A percentile compares a stretch with the other conserved stretches of the same genome.
Conservation (phyloP, 2,888 invertebrate species). For the Zaprionus bogoriensis region DNA sequence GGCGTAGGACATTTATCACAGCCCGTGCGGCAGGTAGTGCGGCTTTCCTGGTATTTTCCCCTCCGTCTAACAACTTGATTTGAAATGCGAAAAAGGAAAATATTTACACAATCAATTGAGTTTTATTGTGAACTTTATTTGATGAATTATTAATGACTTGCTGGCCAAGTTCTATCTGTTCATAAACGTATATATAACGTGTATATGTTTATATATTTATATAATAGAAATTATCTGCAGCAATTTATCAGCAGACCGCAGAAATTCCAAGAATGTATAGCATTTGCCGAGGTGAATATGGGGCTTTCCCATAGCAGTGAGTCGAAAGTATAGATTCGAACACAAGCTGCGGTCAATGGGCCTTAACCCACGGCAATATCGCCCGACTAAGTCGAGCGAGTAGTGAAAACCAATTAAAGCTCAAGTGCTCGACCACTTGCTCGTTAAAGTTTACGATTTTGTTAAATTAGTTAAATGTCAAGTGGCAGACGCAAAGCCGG, state of each 20-base stretch:
- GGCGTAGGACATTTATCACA: constrained; percentile 59
- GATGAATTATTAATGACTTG: constrained; percentile 72
- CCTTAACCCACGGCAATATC: constrained; percentile 2
- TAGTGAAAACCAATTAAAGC: not conserved
- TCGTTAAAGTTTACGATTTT: constrained; percentile 33
- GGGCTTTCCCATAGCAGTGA: not conserved
- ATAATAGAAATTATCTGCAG: constrained; percentile 22
- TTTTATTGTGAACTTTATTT: constrained; percentile 69
- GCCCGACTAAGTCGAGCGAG: no score
- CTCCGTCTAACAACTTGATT: constrained; percentile 17
- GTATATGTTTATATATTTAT: constrained; percentile 27
- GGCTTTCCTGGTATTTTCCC: constrained; percentile 7
- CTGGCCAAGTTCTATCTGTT: not conserved
- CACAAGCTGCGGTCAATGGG: constrained; percentile 30
- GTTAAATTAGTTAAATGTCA: no score
- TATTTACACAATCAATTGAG: constrained; percentile 76
- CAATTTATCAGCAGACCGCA: constrained; percentile 41
- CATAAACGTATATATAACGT: not conserved
- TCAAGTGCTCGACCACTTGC: constrained; percentile 27
- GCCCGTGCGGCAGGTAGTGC: constrained; percentile 39
- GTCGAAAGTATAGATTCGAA: constrained; percentile 13
- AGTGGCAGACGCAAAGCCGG: no score
- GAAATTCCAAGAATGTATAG: constrained; percentile 39
- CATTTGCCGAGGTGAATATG: not conserved
- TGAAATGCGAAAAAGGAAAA: constrained; percentile 46